Evolutionary conservation across 2,888 invertebrate genomes (phyloP).

Genomic region (Sympetrum striolatum): DNA sequence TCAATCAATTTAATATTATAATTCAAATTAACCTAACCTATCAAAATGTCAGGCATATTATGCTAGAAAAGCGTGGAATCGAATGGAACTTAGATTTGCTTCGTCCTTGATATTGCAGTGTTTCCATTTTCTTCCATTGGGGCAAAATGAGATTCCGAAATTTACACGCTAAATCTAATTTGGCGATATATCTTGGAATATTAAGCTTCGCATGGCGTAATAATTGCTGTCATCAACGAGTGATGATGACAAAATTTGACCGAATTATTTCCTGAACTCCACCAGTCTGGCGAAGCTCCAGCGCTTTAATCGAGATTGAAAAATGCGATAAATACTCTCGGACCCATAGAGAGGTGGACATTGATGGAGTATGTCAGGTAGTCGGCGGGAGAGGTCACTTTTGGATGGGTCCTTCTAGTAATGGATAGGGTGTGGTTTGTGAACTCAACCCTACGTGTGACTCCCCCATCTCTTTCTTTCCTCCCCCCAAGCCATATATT

Average conservation of each 20-base stretch:
- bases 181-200: too few species aligned
- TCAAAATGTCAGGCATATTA: too few species aligned
- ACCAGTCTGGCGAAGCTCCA: background rate
- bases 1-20: too few species aligned
- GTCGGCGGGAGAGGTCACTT: background rate
- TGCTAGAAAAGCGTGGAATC: too few species aligned
- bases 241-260: background rate
- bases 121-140: too few species aligned
- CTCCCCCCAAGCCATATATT: background rate
- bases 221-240: background rate
- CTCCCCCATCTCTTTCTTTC: background rate
- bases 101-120: too few species aligned
- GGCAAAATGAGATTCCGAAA: too few species aligned
- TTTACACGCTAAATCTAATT: too few species aligned
- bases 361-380: slow-evolving; percentile 20
- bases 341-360: background rate
- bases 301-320: background rate
- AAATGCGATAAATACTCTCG: background rate
- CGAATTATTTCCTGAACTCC: background rate
- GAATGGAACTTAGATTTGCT: too few species aligned
- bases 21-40: too few species aligned
- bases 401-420: background rate
- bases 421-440: slow-evolving; percentile 33
- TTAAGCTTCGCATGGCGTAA: too few species aligned
- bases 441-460: background rate